A percentile compares a stretch with the other conserved stretches of the same genome.
These are phyloP conservation scores for Deladenus siricidicola DNA, from an alignment of 2,888 invertebrate species.

Conservation along the genomic window DNA sequence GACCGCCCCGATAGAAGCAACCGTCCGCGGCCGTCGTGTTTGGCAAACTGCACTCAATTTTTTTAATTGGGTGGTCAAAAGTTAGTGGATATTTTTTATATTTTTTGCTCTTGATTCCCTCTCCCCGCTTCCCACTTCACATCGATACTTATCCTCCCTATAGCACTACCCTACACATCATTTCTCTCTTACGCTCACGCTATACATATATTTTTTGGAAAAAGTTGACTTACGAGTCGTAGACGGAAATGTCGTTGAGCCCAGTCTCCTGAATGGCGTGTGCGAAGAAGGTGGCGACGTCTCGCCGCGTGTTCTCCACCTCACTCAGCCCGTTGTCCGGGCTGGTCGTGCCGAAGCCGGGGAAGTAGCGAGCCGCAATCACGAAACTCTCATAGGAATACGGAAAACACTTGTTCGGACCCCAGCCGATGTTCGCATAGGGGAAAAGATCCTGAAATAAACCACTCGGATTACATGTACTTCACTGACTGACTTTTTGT, in stretches of 20 bases:
- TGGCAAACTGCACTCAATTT: too few species aligned
- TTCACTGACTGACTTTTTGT: not conserved
- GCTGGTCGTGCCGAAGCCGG: constrained; percentile 40
- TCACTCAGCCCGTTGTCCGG: constrained; percentile 12
- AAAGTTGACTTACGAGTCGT: constrained; percentile 17
- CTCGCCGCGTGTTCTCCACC: constrained; percentile 33
- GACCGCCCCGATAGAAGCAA: constrained; percentile 52
- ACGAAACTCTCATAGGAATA: constrained; percentile 50
- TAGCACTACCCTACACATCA: too few species aligned
- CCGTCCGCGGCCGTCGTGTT: constrained; percentile 40
- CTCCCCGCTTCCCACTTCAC: too few species aligned
- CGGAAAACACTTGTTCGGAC: constrained; percentile 44
- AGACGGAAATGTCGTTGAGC: constrained; percentile 45
- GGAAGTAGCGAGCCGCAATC: constrained; percentile 51
- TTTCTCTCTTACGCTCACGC: too few species aligned
- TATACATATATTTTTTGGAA: too few species aligned
- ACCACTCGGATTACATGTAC: not conserved
- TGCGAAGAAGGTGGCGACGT: constrained; percentile 51
- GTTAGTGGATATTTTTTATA: too few species aligned
- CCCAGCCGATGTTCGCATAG: constrained; percentile 48
- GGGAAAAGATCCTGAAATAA: constrained; percentile 50
- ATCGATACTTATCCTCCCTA: too few species aligned
- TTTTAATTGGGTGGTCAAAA: too few species aligned
- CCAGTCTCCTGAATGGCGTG: constrained; percentile 53
- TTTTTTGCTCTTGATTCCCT: too few species aligned